Evolutionary conservation across 2,113 vertebrate species (phyloP), one percentile per base, ranked within the genome.

Genomic region (Chascanopsetta lugubris): DNA sequence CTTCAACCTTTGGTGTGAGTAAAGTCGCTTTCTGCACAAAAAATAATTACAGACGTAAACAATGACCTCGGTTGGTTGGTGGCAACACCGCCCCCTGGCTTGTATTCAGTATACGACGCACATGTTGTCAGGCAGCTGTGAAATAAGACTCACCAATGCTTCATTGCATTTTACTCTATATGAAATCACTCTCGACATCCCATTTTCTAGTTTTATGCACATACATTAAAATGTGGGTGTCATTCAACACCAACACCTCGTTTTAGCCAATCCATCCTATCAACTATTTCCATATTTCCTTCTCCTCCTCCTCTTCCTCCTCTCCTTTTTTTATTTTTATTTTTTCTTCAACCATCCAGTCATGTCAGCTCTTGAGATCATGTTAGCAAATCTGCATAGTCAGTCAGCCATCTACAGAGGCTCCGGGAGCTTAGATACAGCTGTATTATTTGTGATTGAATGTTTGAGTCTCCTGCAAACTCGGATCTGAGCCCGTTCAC

Each of bases 361-460:
- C 68, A 65, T 77, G 74, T 79, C 74, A 77, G 58, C 72, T 68
- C 64, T 73, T 66, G 50, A 76, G 65, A 79, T 86, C 82, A 77
- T 76, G 72, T 85, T 61, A 69, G 69, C 54, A 80, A 88, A 85
- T 84, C 80, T 82, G 80, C 73, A 80, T 79, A 72, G 61, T 73
- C 72, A 87, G 68, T 79, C 75, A 84, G 51, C 60, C 80, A 25
- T 77, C 64, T 53, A 70, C 48, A 43, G 71, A 67, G 83, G 68
- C 76, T 73, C 66, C 73, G 46, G 80, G 1, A 67, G 85, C 80
- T 85, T 85, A 87, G 78, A 61, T 69, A 54, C 76, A 77, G 83
- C 74, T 76, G 74, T 60, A 75, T 80, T 82, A 75, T 84, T 82
- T 75, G 76, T 83, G 77, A 83, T 71, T 79, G 80, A 83, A 79